phyloP scores from a whole-genome alignment of 2,113 vertebrate species.

The Malurus elegans region DNA sequence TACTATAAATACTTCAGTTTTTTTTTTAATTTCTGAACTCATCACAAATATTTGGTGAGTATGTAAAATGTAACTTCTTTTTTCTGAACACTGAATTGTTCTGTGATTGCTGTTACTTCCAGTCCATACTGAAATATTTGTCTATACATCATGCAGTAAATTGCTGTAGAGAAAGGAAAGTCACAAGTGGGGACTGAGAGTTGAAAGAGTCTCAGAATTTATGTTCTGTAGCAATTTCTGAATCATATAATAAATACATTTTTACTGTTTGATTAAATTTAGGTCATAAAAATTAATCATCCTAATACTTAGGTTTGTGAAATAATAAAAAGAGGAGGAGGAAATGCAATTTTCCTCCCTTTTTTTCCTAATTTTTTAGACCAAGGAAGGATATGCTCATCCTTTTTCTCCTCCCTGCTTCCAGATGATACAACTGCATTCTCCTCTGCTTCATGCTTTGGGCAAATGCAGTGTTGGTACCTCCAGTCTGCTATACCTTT shows the following conservation, averaged over 20 bases:
- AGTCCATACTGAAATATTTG: not conserved
- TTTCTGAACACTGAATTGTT: not conserved
- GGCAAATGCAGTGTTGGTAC: not conserved
- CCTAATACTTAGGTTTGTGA: not conserved
- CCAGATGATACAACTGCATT: not conserved
- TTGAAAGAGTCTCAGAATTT: not conserved
- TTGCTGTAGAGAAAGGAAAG: not conserved
- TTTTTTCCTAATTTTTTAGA: not conserved
- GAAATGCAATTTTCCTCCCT: fast-evolving
- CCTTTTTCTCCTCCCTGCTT: not conserved
- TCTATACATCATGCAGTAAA: not conserved
- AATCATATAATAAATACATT: not conserved
- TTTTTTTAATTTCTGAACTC: not conserved
- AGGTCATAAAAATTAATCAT: not conserved
- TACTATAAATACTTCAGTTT: not conserved
- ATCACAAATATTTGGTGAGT: not conserved
- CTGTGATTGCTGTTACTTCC: not conserved
- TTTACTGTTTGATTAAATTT: not conserved
- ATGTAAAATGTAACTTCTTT: not conserved
- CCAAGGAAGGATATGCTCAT: not conserved
- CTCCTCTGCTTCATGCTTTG: not conserved
- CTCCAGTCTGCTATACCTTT: not conserved
- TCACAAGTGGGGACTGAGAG: not conserved
- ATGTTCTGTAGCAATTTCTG: not conserved
- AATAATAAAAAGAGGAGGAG: not conserved